These are phyloP conservation scores for Astyanax mexicanus DNA, from an alignment of 2,797 vertebrate genomes.

Conservation along the genomic window DNA sequence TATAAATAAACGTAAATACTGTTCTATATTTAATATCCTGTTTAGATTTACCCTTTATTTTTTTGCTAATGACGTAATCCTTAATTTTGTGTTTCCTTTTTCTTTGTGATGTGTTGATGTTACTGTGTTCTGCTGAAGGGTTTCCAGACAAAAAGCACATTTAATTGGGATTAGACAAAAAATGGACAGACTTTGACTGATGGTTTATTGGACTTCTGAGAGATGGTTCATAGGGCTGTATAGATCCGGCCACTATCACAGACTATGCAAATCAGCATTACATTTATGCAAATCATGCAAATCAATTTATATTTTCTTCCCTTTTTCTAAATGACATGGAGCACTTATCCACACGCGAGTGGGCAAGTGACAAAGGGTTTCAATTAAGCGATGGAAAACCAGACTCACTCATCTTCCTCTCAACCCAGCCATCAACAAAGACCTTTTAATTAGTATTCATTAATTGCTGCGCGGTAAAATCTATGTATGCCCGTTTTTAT, in stretches of 20 bases:
- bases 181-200: slow-evolving; percentile 4
- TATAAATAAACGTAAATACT: too few relatives aligned
- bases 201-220: slow-evolving; percentile 17
- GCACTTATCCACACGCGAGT: slow-evolving; percentile 60
- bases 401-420: slow-evolving; percentile 59
- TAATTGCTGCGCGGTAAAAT: slow-evolving; percentile 61
- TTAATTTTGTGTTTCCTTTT: too few relatives aligned
- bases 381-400: slow-evolving; percentile 59
- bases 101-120: too few relatives aligned
- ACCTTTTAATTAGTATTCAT: slow-evolving; percentile 67
- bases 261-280: slow-evolving; percentile 49
- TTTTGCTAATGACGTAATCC: too few relatives aligned
- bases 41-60: too few relatives aligned
- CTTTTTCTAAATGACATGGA: slow-evolving; percentile 51
- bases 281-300: slow-evolving; percentile 59
- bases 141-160: background rate
- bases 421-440: slow-evolving; percentile 59
- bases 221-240: slow-evolving; percentile 20
- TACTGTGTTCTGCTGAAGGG: background rate
- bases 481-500: slow-evolving; percentile 62
- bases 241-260: slow-evolving; percentile 31
- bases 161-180: slow-evolving; percentile 29
- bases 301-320: slow-evolving; percentile 58
- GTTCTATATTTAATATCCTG: too few relatives aligned
- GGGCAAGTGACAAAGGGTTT: slow-evolving; percentile 63